Evolutionary conservation across 1,140 invertebrate species (phyloP).

Genomic region (Drosophila punjabiensis): DNA sequence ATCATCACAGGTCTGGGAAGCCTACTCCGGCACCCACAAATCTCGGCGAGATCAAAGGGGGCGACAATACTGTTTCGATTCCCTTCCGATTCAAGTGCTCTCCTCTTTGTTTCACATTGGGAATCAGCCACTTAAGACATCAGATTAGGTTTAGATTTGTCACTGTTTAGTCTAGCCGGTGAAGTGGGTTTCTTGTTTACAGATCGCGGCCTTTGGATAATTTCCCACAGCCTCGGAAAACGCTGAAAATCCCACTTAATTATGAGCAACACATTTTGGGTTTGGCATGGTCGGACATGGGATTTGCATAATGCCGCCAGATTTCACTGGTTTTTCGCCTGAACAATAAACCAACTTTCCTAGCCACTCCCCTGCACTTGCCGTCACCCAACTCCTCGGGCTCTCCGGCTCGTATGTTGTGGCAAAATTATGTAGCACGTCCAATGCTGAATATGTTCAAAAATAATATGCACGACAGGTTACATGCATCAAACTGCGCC

Average conservation of each 20-base stretch:
- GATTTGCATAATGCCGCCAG: constrained; percentile 52
- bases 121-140: constrained; percentile 48
- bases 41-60: constrained; percentile 67
- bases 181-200: constrained; percentile 31
- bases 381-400: constrained; percentile 12
- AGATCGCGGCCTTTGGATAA: constrained; percentile 5
- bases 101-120: neutral
- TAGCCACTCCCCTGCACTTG: constrained; percentile 55
- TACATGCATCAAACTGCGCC: constrained; percentile 78
- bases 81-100: constrained; percentile 25
- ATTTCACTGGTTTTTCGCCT: constrained; percentile 39
- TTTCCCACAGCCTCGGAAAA: constrained; percentile 45
- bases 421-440: constrained; percentile 73
- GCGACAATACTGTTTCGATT: constrained; percentile 44
- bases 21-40: constrained; percentile 44
- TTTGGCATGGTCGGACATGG: constrained; percentile 41
- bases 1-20: constrained; percentile 59
- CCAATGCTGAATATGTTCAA: constrained; percentile 76
- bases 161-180: constrained; percentile 60
- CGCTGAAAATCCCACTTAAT: constrained; percentile 32
- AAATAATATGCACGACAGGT: constrained; percentile 74
- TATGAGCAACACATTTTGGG: constrained; percentile 51
- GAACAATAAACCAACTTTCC: constrained; percentile 46
- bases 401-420: constrained; percentile 39
- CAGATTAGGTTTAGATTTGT: constrained; percentile 54